Evolutionary conservation across 2,797 vertebrate genomes (phyloP), one percentile per base, ranked within the genome.

Genomic region (Menidia menidia): DNA sequence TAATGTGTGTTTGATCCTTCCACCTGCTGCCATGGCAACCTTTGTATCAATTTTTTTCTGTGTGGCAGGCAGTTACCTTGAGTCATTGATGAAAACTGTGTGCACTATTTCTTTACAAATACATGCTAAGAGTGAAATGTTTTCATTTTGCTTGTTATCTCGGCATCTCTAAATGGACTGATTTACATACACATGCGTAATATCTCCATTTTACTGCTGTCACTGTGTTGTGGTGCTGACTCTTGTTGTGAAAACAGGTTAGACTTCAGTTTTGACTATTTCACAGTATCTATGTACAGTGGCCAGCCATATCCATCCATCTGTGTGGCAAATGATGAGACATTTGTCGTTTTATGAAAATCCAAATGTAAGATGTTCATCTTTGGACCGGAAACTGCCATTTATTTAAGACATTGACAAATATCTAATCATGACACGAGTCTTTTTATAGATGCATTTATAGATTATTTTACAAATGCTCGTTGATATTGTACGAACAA

Each of bases 301-400:
- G 52, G 33, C 14, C 0, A 0, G 4, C 75, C 63, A 80, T 53
- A 44, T 69, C 55, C 85, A 82, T 81, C 32, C 48, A 67, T 78
- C 41, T 68, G 44, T 78, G 73, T 72, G 72, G 75, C 73, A 84
- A 84, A 87, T 74, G 45, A 77, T 71, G 55, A 65, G 42, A 45
- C 6, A 42, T 42, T 1, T 64, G 52, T 63, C 25, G 18, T 8
- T 14, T 25, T 25, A 25, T 25, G 1, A 25, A 2, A 3, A 44
- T 81, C 64, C 43, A 65, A 66, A 68, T 72, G 52, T 53, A 70
- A 71, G 41, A 10, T 59, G 1, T 6, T 2, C 13, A 30, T 52
- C 7, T 53, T 53, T 30, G 2, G 53, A 59, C 18, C 0, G 6
- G 53, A 48, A 62, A 15, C 0, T 52, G 4, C 30, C 43, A 2